Conservation (phyloP, 2,888 invertebrate genomes). For the Tineola bisselliella region DNA sequence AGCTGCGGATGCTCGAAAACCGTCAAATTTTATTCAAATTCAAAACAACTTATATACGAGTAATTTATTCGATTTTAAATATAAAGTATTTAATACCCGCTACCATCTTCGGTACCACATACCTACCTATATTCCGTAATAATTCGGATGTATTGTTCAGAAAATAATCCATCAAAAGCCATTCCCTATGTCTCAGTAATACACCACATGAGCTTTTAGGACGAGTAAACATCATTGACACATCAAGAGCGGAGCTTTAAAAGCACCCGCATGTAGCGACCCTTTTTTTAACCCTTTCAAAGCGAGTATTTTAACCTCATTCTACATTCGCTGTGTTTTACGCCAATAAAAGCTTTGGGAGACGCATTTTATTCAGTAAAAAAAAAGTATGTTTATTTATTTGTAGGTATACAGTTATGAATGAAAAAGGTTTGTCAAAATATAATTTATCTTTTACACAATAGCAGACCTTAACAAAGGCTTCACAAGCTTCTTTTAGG, state of each 20-base stretch:
- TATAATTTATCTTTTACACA: not conserved
- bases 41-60: no score
- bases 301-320: constrained; percentile 1
- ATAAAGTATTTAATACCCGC: no score
- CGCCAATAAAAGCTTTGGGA: constrained; percentile 4
- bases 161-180: constrained; percentile 7
- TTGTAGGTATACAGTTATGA: not conserved
- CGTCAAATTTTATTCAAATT: no score
- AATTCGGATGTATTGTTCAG: not conserved
- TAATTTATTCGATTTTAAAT: no score
- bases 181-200: not conserved
- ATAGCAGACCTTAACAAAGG: not conserved
- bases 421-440: not conserved
- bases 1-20: no score
- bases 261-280: not conserved
- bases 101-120: no score
- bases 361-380: constrained; percentile 2
- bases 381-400: not conserved
- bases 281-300: constrained; percentile 2
- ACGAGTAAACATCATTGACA: constrained; percentile 10
- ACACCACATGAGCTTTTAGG: constrained; percentile 3
- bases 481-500: not conserved
- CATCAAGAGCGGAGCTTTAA: constrained; percentile 6
- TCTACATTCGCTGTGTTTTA: not conserved
- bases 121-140: no score